A percentile compares a stretch with the other conserved stretches of the same genome.
Conservation (phyloP, 2,888 invertebrate genomes). For the Alsophila aescularia region DNA sequence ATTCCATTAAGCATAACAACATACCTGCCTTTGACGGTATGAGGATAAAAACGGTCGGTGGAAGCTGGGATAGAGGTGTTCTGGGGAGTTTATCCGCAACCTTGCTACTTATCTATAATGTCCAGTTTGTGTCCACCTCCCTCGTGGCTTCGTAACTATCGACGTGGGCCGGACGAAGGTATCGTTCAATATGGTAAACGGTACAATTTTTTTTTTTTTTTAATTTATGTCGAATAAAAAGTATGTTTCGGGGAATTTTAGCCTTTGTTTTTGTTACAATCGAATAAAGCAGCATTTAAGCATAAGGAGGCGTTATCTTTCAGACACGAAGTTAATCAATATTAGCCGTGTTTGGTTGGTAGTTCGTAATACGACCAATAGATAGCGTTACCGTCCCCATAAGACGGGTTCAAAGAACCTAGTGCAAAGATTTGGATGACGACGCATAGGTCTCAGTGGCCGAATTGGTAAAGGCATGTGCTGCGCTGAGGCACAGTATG, state of each 20-base stretch:
- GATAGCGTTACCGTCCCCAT: too few relatives aligned
- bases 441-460: too few relatives aligned
- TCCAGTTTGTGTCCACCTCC: not conserved
- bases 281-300: too few relatives aligned
- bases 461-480: too few relatives aligned
- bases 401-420: too few relatives aligned
- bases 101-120: slow-evolving; percentile 21
- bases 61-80: not conserved
- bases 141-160: slow-evolving; percentile 2
- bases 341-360: too few relatives aligned
- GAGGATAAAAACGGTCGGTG: slow-evolving; percentile 22
- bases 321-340: too few relatives aligned
- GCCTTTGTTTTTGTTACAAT: not conserved
- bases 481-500: too few relatives aligned
- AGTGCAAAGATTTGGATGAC: too few relatives aligned
- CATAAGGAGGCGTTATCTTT: too few relatives aligned
- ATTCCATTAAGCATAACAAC: slow-evolving; percentile 21
- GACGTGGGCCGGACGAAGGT: not conserved
- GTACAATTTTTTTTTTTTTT: not conserved
- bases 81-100: slow-evolving; percentile 9
- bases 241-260: not conserved
- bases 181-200: not conserved
- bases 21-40: slow-evolving; percentile 14
- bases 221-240: not conserved
- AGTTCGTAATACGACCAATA: too few relatives aligned